Evolutionary conservation across 2,888 invertebrate species (phyloP).

Genomic region (Dynastes grantii): DNA sequence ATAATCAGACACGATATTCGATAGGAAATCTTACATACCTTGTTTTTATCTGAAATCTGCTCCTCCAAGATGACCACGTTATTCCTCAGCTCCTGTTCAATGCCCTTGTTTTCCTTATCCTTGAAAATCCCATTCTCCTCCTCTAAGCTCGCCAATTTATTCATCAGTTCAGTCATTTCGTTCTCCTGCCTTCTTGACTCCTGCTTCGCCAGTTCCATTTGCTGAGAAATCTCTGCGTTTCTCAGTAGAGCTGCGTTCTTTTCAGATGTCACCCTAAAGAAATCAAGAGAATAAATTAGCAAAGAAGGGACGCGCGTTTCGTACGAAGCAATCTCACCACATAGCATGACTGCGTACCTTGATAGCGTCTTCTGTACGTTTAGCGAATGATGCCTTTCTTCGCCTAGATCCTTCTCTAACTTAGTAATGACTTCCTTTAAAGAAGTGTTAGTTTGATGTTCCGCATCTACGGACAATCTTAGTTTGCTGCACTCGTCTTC

Average conservation of each 20-base stretch:
- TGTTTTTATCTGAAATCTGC: slow-evolving; percentile 78
- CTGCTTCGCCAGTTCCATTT: slow-evolving; percentile 83
- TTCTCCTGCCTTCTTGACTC: slow-evolving; percentile 80
- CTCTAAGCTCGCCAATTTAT: slow-evolving; percentile 74
- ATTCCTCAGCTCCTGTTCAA: slow-evolving; percentile 72
- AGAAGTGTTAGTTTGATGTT: slow-evolving; percentile 72
- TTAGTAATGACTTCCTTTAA: slow-evolving; percentile 73
- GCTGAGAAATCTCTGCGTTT: slow-evolving; percentile 88
- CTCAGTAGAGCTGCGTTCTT: slow-evolving; percentile 83
- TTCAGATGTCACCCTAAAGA: slow-evolving; percentile 79
- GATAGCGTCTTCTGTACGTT: slow-evolving; percentile 69
- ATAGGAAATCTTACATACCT: slow-evolving; percentile 67
- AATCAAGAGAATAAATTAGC: too few relatives aligned
- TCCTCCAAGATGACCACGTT: slow-evolving; percentile 75
- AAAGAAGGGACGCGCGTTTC: too few relatives aligned
- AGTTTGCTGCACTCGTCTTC: slow-evolving; percentile 73
- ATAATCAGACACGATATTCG: too few relatives aligned
- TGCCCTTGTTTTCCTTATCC: slow-evolving; percentile 67
- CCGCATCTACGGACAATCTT: slow-evolving; percentile 72
- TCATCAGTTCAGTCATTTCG: slow-evolving; percentile 77
- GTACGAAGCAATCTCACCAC: too few relatives aligned
- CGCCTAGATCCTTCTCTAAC: slow-evolving; percentile 71
- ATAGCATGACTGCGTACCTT: slow-evolving; percentile 60
- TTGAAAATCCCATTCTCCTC: slow-evolving; percentile 67
- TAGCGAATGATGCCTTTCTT: slow-evolving; percentile 72